Evolutionary conservation across 2,113 vertebrate genomes (phyloP).

Genomic region (Phrynosoma platyrhinos): DNA sequence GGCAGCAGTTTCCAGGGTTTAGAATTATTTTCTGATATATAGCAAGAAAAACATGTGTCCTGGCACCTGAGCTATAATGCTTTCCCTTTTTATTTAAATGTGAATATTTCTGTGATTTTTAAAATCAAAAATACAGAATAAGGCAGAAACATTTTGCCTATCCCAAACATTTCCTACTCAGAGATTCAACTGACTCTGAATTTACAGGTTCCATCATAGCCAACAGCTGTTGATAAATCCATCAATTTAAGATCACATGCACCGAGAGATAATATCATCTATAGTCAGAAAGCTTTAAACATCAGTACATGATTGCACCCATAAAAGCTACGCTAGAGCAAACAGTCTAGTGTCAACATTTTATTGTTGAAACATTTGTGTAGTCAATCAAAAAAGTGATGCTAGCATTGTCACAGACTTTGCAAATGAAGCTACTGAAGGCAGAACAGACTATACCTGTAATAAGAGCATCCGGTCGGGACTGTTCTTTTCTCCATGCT

Average conservation of each 20-base stretch:
- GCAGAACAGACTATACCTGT: constrained; percentile 80
- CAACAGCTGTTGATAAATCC: not conserved
- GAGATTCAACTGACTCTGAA: not conserved
- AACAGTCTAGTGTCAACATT: not conserved
- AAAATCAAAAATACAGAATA: too few species aligned
- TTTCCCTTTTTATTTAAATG: too few species aligned
- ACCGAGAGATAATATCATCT: not conserved
- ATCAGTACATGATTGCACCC: not conserved
- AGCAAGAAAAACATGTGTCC: too few species aligned
- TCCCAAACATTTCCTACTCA: too few species aligned
- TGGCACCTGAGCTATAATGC: too few species aligned
- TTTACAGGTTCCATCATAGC: not conserved
- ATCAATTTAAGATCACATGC: not conserved
- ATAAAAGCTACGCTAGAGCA: not conserved
- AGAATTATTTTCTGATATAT: too few species aligned
- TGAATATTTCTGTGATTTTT: too few species aligned
- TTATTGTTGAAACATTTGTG: not conserved
- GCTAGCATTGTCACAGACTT: not conserved
- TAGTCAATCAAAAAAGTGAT: not conserved
- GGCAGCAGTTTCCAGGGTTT: too few species aligned
- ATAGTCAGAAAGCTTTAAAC: not conserved
- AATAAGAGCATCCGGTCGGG: constrained; percentile 94
- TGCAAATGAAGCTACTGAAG: not conserved
- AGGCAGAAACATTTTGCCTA: not conserved
- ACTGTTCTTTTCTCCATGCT: constrained; percentile 97